Base-by-base conservation (phyloP, 2,797 vertebrate genomes). In the Eidolon dupreanum region DNA sequence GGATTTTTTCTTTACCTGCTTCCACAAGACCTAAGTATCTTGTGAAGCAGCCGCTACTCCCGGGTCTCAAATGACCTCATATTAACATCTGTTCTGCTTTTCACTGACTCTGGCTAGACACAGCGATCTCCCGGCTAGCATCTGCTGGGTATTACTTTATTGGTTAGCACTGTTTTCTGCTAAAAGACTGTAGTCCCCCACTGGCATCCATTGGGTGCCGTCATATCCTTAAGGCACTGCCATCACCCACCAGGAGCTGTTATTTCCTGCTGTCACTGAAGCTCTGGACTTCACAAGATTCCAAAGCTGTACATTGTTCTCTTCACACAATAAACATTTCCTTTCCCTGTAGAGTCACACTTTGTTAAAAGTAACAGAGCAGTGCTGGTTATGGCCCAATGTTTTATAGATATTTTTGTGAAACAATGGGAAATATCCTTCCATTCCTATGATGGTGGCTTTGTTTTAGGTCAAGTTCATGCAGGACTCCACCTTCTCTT, bases 1-100 rank as follows among this genome's bases (percentile, higher is more conserved):
- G 46, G 28, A 51, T 82, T 94, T 94, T 87, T 73, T 46, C 75
- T 46, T 86, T 71, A 73, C 61, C 41, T 86, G 61, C 66, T 78
- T 51, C 59, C 38, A 33, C 4, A 28, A 28, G 74, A 77, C 16
- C n/a, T 36, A 9, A 28, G 31, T 68, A 61, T 22, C 36, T 57
- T 63, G 38, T 77, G 43, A 85, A 77, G 33, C 24, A 65, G 8
- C 33, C 15, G 8, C 6, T 78, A 2, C 7, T 53, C 15, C 38
- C 49, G 33, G n/a, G 46, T 78, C 59, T 88, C 49, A 87, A 24
- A 81, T 43, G 57, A 13, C 88, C 33, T 83, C 38, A 12, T 6
- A 8, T 19, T 59, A 43, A 59, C 36, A 49, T 95, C 51, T 68
- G 82, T 17, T 73, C 17, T 57, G 28, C 78, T 88, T 88, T 28